Percentiles rank a stretch among this genome's conserved stretches.
These are phyloP conservation scores for Lithosia quadra DNA, from an alignment of 2,888 invertebrate species.

Conservation along the genomic window DNA sequence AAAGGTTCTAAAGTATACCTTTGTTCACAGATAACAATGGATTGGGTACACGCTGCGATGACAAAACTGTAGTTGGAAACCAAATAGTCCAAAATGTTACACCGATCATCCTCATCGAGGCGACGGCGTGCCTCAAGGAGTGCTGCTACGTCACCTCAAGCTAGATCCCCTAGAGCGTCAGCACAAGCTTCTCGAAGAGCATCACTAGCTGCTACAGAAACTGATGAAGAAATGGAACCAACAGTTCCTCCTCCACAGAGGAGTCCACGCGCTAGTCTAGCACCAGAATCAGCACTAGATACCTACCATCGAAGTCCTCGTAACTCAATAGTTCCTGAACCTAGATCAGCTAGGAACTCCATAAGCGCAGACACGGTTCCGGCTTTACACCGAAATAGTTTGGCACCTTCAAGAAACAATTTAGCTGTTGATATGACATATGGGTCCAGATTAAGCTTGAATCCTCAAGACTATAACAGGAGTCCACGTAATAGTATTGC, in stretches of 20 bases:
- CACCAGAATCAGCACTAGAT: constrained; percentile 85
- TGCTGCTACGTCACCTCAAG: constrained; percentile 89
- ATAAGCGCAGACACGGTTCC: constrained; percentile 87
- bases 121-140: constrained; percentile 89
- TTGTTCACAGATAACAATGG: constrained; percentile 55
- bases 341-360: constrained; percentile 88
- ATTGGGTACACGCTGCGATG: constrained; percentile 22
- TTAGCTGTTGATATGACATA: constrained; percentile 87
- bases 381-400: constrained; percentile 84
- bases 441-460: constrained; percentile 86
- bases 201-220: constrained; percentile 88
- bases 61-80: constrained; percentile 17
- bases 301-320: constrained; percentile 86
- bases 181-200: constrained; percentile 84
- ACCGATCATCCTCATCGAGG: constrained; percentile 89
- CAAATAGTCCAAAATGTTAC: constrained; percentile 84
- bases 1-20: constrained; percentile 23
- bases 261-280: constrained; percentile 87
- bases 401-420: constrained; percentile 88
- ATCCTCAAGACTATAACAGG: constrained; percentile 86
- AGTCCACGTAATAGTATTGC: constrained; percentile 84
- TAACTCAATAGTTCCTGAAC: constrained; percentile 86
- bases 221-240: constrained; percentile 86
- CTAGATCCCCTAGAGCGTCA: constrained; percentile 82
- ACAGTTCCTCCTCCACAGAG: constrained; percentile 71